A percentile compares a stretch with the other conserved stretches of the same genome.
Evolutionary conservation across 2,113 vertebrate species (phyloP).

Genomic region (Percina caprodes): DNA sequence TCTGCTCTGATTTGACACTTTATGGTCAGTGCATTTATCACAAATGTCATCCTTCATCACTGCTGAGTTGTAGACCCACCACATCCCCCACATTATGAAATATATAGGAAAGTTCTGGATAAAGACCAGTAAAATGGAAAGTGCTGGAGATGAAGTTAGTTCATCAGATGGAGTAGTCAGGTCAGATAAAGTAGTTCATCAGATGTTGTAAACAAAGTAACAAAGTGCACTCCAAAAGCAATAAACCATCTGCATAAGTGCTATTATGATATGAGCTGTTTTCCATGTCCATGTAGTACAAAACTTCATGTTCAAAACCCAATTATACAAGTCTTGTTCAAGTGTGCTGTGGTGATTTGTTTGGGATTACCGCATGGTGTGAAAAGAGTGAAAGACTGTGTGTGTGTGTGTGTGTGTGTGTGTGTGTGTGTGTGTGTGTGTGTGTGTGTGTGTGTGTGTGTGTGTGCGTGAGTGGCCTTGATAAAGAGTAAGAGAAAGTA

Average conservation of each 20-base stretch:
- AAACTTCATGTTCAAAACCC: not conserved
- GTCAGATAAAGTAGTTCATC: conserved; percentile 3
- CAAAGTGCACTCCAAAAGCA: not conserved
- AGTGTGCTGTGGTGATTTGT: not conserved
- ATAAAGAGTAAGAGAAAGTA: too few relatives aligned
- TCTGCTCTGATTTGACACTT: conserved; percentile 76
- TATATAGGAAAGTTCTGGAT: conserved; percentile 30
- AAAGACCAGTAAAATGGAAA: conserved; percentile 23
- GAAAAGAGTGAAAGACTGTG: not conserved
- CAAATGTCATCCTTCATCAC: conserved; percentile 78
- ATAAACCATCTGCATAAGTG: not conserved
- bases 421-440: too few relatives aligned
- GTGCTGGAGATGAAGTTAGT: not conserved
- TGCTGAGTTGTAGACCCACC: conserved; percentile 27
- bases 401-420: too few relatives aligned
- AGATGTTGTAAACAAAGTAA: conserved; percentile 15
- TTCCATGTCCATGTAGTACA: not conserved
- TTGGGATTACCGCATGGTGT: not conserved
- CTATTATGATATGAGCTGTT: not conserved
- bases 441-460: too few relatives aligned
- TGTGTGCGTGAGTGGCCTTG: not conserved
- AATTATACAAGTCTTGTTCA: conserved; percentile 3
- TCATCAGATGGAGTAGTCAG: not conserved
- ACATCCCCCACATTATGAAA: conserved; percentile 27
- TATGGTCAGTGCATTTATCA: conserved; percentile 84